Percentiles rank a stretch among this genome's conserved stretches.
Conservation (phyloP, 2,797 vertebrate species). For the Lacerta agilis region DNA sequence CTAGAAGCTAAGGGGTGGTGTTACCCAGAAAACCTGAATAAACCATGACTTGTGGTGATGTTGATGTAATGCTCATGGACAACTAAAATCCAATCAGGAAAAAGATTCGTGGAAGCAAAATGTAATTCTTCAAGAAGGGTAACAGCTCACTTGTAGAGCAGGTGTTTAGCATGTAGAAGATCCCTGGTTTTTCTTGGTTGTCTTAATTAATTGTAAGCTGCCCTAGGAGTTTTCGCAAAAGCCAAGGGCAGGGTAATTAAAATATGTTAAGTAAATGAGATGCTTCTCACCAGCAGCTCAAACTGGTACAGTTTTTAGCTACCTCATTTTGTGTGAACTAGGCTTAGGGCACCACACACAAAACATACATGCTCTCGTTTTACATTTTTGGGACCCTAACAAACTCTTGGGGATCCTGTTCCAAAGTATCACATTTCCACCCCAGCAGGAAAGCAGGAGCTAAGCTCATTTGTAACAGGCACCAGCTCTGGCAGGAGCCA, state of each 20-base stretch:
- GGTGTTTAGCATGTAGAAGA: too few relatives aligned
- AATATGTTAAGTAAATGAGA: not conserved
- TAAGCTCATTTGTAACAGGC: not conserved
- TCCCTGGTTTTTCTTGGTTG: not conserved
- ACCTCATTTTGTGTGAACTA: too few relatives aligned
- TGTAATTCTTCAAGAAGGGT: not conserved
- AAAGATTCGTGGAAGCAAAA: not conserved
- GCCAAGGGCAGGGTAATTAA: not conserved
- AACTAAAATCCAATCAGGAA: not conserved
- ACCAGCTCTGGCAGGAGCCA: not conserved
- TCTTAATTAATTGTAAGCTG: not conserved
- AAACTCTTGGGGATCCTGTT: not conserved
- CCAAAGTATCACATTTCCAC: constrained; percentile 1
- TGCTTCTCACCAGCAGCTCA: not conserved
- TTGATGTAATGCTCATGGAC: not conserved
- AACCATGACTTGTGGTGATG: too few relatives aligned
- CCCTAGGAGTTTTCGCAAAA: not conserved
- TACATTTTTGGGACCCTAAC: not conserved
- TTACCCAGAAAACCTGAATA: not conserved
- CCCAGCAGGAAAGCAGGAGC: constrained; percentile 4
- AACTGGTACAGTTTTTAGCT: not conserved
- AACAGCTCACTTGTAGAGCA: too few relatives aligned
- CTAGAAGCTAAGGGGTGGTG: too few relatives aligned
- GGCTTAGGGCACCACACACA: not conserved
- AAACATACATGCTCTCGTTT: too few relatives aligned